A percentile compares a stretch with the other conserved stretches of the same genome.
Evolutionary conservation across 2,888 invertebrate species (phyloP).

Genomic region (Drosophila quinaria): DNA sequence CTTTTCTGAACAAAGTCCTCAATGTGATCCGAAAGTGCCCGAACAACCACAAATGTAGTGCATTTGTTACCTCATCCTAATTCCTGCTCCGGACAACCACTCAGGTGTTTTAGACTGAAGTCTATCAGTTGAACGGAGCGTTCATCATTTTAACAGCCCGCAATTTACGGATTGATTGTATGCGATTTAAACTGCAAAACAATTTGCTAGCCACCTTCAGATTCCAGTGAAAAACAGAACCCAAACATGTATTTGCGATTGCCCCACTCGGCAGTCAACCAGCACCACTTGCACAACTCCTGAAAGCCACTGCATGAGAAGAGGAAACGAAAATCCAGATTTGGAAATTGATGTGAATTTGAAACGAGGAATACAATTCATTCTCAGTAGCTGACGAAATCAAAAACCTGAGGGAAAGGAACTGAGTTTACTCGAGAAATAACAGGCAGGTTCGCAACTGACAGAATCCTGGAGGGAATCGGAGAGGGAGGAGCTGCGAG

Average conservation of each 20-base stretch:
- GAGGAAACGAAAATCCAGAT: conserved; percentile 38
- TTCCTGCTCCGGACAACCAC: neutral
- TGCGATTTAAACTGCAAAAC: conserved; percentile 66
- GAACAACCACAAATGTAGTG: conserved; percentile 24
- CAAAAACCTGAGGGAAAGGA: conserved; percentile 4
- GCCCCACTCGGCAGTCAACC: conserved; percentile 10
- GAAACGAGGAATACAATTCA: conserved; percentile 45
- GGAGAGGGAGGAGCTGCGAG: neutral
- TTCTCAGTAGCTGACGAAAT: conserved; percentile 37
- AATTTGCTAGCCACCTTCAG: conserved; percentile 49
- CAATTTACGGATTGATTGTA: conserved; percentile 71
- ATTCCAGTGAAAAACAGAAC: conserved; percentile 10
- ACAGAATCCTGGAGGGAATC: neutral
- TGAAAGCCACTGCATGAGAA: conserved; percentile 1
- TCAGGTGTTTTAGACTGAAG: conserved; percentile 32
- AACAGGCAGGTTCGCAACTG: conserved; percentile 15
- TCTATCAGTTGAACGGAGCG: conserved; percentile 41
- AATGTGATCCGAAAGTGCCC: conserved; percentile 9
- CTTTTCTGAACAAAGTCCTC: no score
- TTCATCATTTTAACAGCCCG: conserved; percentile 75
- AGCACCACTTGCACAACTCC: neutral
- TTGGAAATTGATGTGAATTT: conserved; percentile 53
- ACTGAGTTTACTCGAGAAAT: conserved; percentile 11
- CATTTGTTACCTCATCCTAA: conserved; percentile 4
- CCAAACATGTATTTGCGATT: conserved; percentile 38